These are phyloP conservation scores for Pangasianodon gigas DNA, from an alignment of 2,113 vertebrate species.

Conservation along the genomic window DNA sequence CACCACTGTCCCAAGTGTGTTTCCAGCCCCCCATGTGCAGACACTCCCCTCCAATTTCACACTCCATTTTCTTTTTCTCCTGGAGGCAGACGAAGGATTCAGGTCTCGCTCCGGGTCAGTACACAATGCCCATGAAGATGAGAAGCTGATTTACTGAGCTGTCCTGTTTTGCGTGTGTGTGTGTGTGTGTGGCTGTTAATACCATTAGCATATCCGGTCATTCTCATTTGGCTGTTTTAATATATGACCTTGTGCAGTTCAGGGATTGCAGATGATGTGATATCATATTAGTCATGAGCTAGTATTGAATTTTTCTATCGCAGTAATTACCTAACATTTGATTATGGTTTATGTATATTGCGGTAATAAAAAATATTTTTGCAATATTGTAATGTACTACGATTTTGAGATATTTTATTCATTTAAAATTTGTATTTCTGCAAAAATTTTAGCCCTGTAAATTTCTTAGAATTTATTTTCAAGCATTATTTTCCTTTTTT, in stretches of 20 bases:
- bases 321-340: neutral
- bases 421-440: too few species aligned
- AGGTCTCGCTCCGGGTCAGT: slow-evolving; percentile 36
- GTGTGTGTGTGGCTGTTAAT: neutral
- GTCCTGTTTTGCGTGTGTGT: slow-evolving; percentile 8
- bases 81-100: slow-evolving; percentile 27
- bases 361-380: neutral
- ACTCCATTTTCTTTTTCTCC: slow-evolving; percentile 47
- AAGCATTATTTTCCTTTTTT: neutral
- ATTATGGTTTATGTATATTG: neutral
- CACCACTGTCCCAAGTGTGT: neutral
- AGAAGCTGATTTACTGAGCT: slow-evolving; percentile 17
- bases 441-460: too few species aligned
- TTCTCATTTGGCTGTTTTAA: neutral
- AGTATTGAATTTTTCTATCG: neutral
- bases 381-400: neutral
- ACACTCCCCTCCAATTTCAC: slow-evolving; percentile 48
- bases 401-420: neutral
- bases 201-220: neutral
- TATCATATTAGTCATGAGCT: neutral
- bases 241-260: neutral
- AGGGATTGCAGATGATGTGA: neutral
- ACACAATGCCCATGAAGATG: slow-evolving; percentile 2
- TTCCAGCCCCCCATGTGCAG: slow-evolving; percentile 4
- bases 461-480: too few species aligned